phyloP scores from a whole-genome alignment of 2,888 invertebrate species.

The Leistus spinibarbis region DNA sequence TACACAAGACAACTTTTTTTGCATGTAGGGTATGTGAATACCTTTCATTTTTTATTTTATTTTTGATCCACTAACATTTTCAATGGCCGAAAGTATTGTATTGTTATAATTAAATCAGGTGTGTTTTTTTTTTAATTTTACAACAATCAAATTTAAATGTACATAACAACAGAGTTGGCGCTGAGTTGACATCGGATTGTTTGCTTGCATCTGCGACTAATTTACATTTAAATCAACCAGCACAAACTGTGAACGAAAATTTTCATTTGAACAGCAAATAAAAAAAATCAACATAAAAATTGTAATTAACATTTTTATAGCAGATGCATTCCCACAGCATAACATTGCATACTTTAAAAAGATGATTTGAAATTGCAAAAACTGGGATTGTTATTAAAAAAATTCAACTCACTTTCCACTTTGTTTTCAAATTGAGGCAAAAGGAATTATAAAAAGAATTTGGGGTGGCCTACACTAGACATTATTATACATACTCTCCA shows the following conservation, averaged over 20 bases:
- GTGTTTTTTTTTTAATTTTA: slow-evolving; percentile 26
- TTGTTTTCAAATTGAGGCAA: too few relatives aligned
- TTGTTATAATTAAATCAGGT: slow-evolving; percentile 29
- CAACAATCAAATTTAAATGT: slow-evolving; percentile 29
- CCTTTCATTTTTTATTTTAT: too few relatives aligned
- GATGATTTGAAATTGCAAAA: background rate
- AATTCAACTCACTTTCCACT: too few relatives aligned
- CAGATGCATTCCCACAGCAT: slow-evolving; percentile 2
- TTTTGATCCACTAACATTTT: too few relatives aligned
- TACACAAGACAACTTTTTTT: background rate
- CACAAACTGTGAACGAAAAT: slow-evolving; percentile 32
- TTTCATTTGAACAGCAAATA: slow-evolving; percentile 25
- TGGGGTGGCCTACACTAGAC: too few relatives aligned
- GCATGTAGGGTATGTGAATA: too few relatives aligned
- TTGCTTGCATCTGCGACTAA: slow-evolving; percentile 12
- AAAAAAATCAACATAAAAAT: too few relatives aligned
- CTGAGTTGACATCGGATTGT: slow-evolving; percentile 3
- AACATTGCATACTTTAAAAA: background rate
- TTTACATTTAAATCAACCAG: slow-evolving; percentile 37
- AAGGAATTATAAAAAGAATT: too few relatives aligned
- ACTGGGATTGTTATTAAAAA: too few relatives aligned
- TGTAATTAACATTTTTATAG: slow-evolving; percentile 36
- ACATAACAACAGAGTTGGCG: slow-evolving; percentile 14
- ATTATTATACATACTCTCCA: too few relatives aligned
- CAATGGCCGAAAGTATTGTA: background rate